Conservation (phyloP, 2,113 vertebrate genomes). For the Colaptes auratus region DNA sequence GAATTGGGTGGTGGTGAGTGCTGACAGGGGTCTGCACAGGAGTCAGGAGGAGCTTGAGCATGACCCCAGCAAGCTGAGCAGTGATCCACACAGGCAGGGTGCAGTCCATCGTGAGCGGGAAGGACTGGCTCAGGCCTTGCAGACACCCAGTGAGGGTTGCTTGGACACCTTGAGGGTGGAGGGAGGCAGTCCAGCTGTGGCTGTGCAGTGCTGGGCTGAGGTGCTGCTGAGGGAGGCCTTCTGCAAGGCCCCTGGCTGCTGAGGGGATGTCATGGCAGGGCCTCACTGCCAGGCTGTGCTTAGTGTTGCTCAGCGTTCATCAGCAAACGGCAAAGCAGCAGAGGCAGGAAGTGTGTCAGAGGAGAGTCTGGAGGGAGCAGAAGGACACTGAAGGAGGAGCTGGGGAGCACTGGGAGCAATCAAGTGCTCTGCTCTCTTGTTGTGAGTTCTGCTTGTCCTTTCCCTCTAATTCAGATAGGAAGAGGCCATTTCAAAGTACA, state of each 20-base stretch:
- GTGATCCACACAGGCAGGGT: accelerated
- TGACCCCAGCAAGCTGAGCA: neutral
- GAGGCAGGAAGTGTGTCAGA: neutral
- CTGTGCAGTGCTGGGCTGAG: neutral
- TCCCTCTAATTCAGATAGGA: neutral
- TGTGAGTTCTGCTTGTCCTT: neutral
- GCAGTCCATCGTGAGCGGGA: neutral
- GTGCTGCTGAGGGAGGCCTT: neutral
- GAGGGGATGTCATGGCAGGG: neutral
- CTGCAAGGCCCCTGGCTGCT: neutral
- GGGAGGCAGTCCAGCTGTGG: neutral
- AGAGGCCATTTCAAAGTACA: neutral
- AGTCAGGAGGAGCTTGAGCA: neutral
- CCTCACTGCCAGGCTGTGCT: neutral
- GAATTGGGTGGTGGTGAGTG: neutral
- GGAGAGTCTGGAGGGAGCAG: neutral
- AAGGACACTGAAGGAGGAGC: neutral
- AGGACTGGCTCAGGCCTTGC: neutral
- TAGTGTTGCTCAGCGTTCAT: neutral
- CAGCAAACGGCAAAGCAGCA: too few species aligned
- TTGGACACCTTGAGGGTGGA: neutral
- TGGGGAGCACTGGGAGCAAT: neutral
- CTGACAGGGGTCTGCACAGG: neutral
- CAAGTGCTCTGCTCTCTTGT: neutral
- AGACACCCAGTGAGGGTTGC: neutral